Evolutionary conservation across 2,888 invertebrate species (phyloP).

Genomic region (Drosophila anomelani): DNA sequence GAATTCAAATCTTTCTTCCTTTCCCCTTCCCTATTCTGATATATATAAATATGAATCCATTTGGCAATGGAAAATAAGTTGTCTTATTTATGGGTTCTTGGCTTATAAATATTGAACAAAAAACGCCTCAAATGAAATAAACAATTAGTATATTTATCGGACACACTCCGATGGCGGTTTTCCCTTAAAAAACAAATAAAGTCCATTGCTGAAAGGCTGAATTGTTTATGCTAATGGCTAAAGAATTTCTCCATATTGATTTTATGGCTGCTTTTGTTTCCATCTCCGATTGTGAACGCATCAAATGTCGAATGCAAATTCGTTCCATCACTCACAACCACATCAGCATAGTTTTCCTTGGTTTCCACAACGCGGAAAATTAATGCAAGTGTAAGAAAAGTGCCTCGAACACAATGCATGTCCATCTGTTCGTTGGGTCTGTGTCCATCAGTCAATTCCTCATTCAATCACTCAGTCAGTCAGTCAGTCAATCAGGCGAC

Average conservation of each 20-base stretch:
- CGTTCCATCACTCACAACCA: conserved; percentile 78
- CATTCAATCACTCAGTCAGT: conserved; percentile 40
- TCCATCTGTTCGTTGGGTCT: conserved; percentile 54
- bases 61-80: conserved; percentile 64
- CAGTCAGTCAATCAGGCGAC: conserved; percentile 51
- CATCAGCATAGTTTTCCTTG: conserved; percentile 28
- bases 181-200: conserved; percentile 7
- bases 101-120: conserved; percentile 73
- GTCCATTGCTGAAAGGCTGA: conserved; percentile 33
- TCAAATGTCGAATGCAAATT: conserved; percentile 71
- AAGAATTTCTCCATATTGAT: conserved; percentile 23
- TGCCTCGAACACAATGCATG: conserved; percentile 68
- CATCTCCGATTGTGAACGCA: conserved; percentile 15
- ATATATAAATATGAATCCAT: conserved; percentile 23
- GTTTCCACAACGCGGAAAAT: conserved; percentile 59
- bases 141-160: conserved; percentile 80
- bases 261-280: conserved; percentile 5
- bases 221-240: conserved; percentile 36
- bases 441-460: conserved; percentile 45
- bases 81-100: conserved; percentile 66
- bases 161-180: conserved; percentile 34
- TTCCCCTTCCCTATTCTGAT: no score
- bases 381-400: conserved; percentile 60
- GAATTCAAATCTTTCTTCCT: conserved; percentile 22
- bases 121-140: conserved; percentile 70